Evolutionary conservation across 2,888 invertebrate genomes (phyloP).

Genomic region (Ectropis crepuscularia): DNA sequence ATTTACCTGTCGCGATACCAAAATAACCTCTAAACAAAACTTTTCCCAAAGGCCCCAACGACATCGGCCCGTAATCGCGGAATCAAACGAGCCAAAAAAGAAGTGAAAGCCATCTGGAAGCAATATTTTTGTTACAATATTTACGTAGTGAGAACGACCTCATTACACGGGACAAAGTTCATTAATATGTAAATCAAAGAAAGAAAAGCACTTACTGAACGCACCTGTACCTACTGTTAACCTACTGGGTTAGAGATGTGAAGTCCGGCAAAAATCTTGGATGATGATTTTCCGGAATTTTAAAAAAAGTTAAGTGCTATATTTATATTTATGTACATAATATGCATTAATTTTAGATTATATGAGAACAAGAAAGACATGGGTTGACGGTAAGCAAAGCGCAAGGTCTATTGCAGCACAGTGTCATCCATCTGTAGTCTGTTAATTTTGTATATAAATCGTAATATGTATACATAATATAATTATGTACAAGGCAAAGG

Average conservation of each 20-base stretch:
- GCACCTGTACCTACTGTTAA: constrained; percentile 53
- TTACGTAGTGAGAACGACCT: constrained; percentile 37
- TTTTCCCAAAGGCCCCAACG: constrained; percentile 4
- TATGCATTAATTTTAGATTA: too few relatives aligned
- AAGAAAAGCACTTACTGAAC: constrained; percentile 48
- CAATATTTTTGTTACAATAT: constrained; percentile 32
- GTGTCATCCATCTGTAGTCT: too few relatives aligned
- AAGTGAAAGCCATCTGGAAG: constrained; percentile 22
- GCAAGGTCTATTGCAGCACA: too few relatives aligned
- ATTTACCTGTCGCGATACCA: background rate
- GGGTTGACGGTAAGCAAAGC: too few relatives aligned
- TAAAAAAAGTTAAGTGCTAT: too few relatives aligned
- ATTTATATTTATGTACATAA: too few relatives aligned
- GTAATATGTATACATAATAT: too few relatives aligned
- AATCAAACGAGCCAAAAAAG: constrained; percentile 33
- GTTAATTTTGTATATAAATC: too few relatives aligned
- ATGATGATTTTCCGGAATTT: too few relatives aligned
- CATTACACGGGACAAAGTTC: constrained; percentile 46
- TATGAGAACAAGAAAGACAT: too few relatives aligned
- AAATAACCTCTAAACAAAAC: constrained; percentile 2
- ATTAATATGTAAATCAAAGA: constrained; percentile 61
- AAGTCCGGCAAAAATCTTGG: constrained; percentile 9
- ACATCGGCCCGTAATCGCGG: constrained; percentile 22
- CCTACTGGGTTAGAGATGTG: constrained; percentile 38
- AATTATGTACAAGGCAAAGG: too few relatives aligned